Evolutionary conservation across 2,113 vertebrate genomes (phyloP).

Genomic region (Periophthalmus modestus): DNA sequence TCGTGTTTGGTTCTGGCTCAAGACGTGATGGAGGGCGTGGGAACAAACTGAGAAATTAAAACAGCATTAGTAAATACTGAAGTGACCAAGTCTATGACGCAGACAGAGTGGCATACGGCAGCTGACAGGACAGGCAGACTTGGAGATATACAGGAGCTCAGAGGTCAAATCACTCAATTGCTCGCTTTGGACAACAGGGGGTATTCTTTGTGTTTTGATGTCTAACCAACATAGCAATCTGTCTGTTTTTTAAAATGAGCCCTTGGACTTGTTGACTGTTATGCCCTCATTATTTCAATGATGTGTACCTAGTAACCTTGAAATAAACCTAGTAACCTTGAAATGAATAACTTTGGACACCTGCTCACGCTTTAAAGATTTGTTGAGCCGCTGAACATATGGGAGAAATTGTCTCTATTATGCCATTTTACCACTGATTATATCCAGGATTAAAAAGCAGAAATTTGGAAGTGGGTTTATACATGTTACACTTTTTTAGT

Average conservation of each 20-base stretch:
- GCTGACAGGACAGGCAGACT: slow-evolving; percentile 33
- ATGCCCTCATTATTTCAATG: too few species aligned
- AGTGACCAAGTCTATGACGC: slow-evolving; percentile 12
- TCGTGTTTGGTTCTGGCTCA: too few species aligned
- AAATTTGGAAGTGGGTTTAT: slow-evolving; percentile 41
- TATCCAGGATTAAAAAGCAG: slow-evolving; percentile 50
- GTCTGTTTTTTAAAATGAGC: neutral
- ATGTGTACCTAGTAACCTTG: too few species aligned
- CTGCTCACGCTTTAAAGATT: slow-evolving; percentile 63
- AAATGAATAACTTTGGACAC: slow-evolving; percentile 16
- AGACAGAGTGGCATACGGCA: slow-evolving; percentile 31
- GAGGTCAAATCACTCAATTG: slow-evolving; percentile 56
- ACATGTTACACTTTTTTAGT: slow-evolving; percentile 37
- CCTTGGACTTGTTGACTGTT: too few species aligned
- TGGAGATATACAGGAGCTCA: slow-evolving; percentile 43
- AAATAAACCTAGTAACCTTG: too few species aligned
- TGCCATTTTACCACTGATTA: slow-evolving; percentile 55
- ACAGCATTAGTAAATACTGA: neutral
- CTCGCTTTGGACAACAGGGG: slow-evolving; percentile 24
- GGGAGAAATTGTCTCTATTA: slow-evolving; percentile 57
- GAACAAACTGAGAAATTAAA: neutral
- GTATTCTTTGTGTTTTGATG: neutral
- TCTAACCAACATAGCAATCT: neutral
- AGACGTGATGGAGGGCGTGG: too few species aligned
- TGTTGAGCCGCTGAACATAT: slow-evolving; percentile 57